A percentile compares a stretch with the other conserved stretches of the same genome.
Evolutionary conservation across 1,140 invertebrate genomes (phyloP).

Genomic region (Leptestheria dahalacensis): DNA sequence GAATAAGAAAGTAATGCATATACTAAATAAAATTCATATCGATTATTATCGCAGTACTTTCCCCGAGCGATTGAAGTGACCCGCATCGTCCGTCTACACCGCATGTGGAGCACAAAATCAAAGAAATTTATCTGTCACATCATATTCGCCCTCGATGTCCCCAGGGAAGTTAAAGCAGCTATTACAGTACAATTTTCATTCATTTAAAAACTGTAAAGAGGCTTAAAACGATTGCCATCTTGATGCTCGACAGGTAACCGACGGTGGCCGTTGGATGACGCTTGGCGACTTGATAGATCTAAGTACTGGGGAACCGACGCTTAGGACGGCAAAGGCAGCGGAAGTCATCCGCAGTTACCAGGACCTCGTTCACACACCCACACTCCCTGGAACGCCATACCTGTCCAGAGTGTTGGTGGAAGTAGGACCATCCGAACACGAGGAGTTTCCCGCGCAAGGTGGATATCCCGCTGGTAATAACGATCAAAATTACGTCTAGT

Average conservation of each 20-base stretch:
- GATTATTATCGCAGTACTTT: constrained; percentile 4
- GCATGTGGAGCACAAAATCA: constrained; percentile 13
- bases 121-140: constrained; percentile 10
- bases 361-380: constrained; percentile 4
- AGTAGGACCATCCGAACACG: constrained; percentile 3
- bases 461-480: too few relatives aligned
- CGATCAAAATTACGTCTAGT: too few relatives aligned
- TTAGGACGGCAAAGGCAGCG: constrained; percentile 6
- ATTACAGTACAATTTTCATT: constrained; percentile 11
- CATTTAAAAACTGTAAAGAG: too few relatives aligned
- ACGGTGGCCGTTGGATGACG: constrained; percentile 11
- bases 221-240: background rate
- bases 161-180: constrained; percentile 10
- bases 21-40: too few relatives aligned
- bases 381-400: constrained; percentile 4
- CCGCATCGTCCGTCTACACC: constrained; percentile 12
- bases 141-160: constrained; percentile 9
- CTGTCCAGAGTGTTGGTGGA: constrained; percentile 7
- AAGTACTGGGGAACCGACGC: background rate
- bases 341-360: constrained; percentile 11
- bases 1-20: too few relatives aligned
- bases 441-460: too few relatives aligned
- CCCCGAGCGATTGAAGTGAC: constrained; percentile 6
- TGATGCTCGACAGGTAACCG: background rate
- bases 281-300: background rate